A percentile compares a stretch with the other conserved stretches of the same genome.
These are phyloP conservation scores for Hippocampus mohnikei DNA, from an alignment of 2,113 vertebrate species.

Conservation along the genomic window DNA sequence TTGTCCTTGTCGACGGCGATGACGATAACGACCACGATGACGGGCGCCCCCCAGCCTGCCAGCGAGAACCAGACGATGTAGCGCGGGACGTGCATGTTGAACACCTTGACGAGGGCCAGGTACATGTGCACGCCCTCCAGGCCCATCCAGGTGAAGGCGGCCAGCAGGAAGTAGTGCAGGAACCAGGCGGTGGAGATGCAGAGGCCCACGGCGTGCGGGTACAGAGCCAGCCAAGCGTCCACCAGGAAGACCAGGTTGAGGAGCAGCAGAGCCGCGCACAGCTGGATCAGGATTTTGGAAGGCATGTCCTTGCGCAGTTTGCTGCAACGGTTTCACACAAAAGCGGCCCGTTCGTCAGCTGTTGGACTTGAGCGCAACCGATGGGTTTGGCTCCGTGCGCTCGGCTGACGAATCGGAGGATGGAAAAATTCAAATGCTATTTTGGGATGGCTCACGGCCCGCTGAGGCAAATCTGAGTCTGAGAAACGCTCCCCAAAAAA, in stretches of 20 bases:
- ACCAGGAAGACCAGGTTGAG: conserved; percentile 89
- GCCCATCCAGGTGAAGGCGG: conserved; percentile 96
- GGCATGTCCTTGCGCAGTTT: conserved; percentile 93
- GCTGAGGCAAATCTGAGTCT: too few relatives aligned
- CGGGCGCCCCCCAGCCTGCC: conserved; percentile 88
- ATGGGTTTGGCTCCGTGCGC: too few relatives aligned
- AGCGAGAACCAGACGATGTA: conserved; percentile 91
- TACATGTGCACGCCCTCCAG: conserved; percentile 99
- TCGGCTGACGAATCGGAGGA: too few relatives aligned
- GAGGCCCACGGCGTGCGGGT: conserved; percentile 70
- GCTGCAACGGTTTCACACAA: conserved; percentile 59
- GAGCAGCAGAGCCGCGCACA: conserved; percentile 84
- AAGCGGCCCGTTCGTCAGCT: neutral
- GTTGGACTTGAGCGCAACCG: neutral
- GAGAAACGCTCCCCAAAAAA: too few relatives aligned
- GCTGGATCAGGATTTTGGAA: conserved; percentile 93
- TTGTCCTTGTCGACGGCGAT: conserved; percentile 78
- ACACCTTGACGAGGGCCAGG: conserved; percentile 92
- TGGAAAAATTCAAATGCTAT: too few relatives aligned
- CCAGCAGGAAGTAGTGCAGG: conserved; percentile 94
- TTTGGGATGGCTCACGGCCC: too few relatives aligned
- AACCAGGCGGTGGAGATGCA: conserved; percentile 92
- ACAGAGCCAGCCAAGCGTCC: conserved; percentile 88
- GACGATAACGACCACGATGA: conserved; percentile 81
- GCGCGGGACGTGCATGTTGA: conserved; percentile 84